Evolutionary conservation across 2,888 invertebrate species (phyloP), one percentile per base, ranked within the genome.

Genomic region (Octonoba sinensis): DNA sequence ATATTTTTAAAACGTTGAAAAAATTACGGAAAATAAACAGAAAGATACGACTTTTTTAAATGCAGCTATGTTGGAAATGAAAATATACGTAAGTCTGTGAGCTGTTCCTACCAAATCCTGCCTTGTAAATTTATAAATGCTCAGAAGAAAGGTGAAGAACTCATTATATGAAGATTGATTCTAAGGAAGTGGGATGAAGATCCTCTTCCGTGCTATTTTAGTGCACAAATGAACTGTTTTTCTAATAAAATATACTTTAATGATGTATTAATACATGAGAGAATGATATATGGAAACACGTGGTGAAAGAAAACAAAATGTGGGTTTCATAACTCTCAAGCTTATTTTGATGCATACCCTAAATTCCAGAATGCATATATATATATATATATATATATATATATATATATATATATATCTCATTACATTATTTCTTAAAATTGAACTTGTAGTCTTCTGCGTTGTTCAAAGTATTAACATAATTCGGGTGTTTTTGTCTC

Each of bases 211-310:
- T 77, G 77, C 69, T 70, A 70, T 70, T 70, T 64, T 70, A 60
- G 56, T 77, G 77, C 77, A 77, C 77, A 77, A 77, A 64, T 70
- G 46, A 64, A 77, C 60, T 62, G 46, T 62, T 64, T 64, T 76
- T 77, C 27, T 62, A 62, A 77, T 16, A 47, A 49, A 60, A 49
- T 36, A 36, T 36, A 36, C 36, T 36, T 36, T 36, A 36, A 36
- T 36, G 36, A 8, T 36, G 36, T 36, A 36, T 11, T 36, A 36
- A 36, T 36, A 36, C 36, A 36, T 1, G 36, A 36, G 36, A 36
- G 3, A 36, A 36, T 36, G 36, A 36, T 36, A 36, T 36, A 36
- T 36, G 36, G 11, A 36, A 11, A 36, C 8, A 47, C 8, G 3
- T 72, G 27, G 12, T 22, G 22, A 20, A 20, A 44, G 44, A 51